Percentiles rank a stretch among this genome's conserved stretches.
Evolutionary conservation across 2,888 invertebrate genomes (phyloP).

Genomic region (Papilio protenor): DNA sequence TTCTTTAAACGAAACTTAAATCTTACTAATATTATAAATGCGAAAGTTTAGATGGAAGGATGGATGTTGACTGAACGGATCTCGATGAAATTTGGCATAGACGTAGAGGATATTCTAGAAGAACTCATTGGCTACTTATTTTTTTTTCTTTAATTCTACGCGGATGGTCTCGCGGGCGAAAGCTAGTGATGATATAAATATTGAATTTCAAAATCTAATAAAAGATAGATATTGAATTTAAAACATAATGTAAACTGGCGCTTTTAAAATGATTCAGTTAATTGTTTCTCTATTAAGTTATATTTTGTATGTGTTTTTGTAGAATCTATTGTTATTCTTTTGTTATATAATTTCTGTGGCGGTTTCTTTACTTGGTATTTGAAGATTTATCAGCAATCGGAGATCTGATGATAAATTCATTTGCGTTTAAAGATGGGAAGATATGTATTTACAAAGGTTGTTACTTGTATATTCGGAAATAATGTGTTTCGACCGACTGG

Average conservation of each 20-base stretch:
- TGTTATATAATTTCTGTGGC: neutral
- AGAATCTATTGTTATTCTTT: neutral
- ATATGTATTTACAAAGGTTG: constrained; percentile 40
- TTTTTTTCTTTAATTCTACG: no score
- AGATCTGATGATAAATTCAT: constrained; percentile 26
- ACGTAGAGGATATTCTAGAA: no score
- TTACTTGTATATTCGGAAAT: constrained; percentile 54
- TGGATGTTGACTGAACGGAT: no score
- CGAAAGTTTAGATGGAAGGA: no score
- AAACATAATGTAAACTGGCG: neutral
- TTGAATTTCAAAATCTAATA: neutral
- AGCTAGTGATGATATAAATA: neutral
- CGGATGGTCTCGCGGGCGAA: no score
- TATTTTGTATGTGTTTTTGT: neutral
- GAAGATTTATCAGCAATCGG: constrained; percentile 21
- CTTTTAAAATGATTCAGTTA: neutral
- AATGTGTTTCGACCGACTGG: constrained; percentile 67
- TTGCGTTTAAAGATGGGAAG: constrained; percentile 34
- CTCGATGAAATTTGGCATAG: no score
- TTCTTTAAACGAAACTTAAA: neutral
- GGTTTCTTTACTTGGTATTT: constrained; percentile 2
- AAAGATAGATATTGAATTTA: neutral
- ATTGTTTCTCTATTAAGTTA: neutral
- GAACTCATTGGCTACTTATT: no score
- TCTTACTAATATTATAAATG: no score